Base-by-base conservation (phyloP, 1,140 invertebrate genomes). In the Heliconius melpomene region DNA sequence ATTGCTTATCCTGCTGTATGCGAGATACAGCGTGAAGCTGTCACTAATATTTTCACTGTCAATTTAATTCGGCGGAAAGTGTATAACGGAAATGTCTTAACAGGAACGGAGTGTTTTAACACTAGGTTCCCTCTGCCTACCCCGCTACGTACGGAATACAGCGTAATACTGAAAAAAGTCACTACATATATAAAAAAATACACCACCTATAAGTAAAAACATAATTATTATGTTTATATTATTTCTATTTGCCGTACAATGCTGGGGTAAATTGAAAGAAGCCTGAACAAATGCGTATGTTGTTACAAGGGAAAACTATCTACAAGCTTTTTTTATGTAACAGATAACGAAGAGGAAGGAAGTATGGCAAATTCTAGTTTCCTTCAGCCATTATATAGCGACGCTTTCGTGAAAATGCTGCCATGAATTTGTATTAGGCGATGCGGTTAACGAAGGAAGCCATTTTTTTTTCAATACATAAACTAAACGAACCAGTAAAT, bases 341-440 rank as follows among this genome's bases (percentile, higher is more conserved):
- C 60, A 38, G 60, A 60, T 77, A 77, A 77, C 75, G 75, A 71
- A 71, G 36, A 70, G 60, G 60, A 77, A 77, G 60, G 74, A 77
- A 70, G 38, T 77, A 77, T 77, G 60, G 60, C 23, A 77, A 77
- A 77, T 77, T 46, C 60, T 60, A 40, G 29, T 74, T 78, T 72
- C 77, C 50, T 18, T 72, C 18, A 13, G 26, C 46, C 50, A 57
- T 73, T 78, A 57, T 78, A 72, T 57, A 78, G 72, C 50, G 70
- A 78, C 70, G 70, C 11, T 57, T 78, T 73, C 73, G 77, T 57
- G 71, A 38, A 73, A 78, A 78, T 40, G 70, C 77, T 74, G 77
- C 23, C 71, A 74, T 78, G 77, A 78, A 78, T 78, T 73, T 73
- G 71, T 73, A 72, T 73, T 54, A 77, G 75, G 60, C 60, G 36